Base-by-base conservation (phyloP, 1,140 invertebrate species). In the Hestina assimilis region DNA sequence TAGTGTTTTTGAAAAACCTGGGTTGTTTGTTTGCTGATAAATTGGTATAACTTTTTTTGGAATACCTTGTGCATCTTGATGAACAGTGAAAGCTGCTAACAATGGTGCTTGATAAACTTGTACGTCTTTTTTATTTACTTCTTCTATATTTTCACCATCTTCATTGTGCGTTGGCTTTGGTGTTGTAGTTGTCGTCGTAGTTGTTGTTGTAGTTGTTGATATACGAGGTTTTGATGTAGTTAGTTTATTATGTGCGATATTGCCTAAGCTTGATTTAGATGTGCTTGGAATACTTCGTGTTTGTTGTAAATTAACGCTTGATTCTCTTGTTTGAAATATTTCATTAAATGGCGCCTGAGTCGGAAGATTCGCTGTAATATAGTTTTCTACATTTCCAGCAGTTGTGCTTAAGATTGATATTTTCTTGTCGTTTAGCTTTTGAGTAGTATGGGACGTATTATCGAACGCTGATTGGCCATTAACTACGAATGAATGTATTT, bases 71-170 rank as follows among this genome's bases (percentile, higher is more conserved):
- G 93, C 93, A 67, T 96, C 94, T 75, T 95, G 93, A 63, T 95
- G 93, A 1, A 96, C 93, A 0, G 95, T 95, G 66, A 96, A 96
- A 0, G 95, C 94, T 1, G 94, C 94, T 0, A 95, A 93, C 21
- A 96, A 69, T 0, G 95, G 94, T 3, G 94, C 94, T 60, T 92
- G 92, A 69, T 94, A 94, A 40, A 96, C 95, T 72, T 95, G 94
- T 7, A 96, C 94, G 48, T 94, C 93, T 63, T 92, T 91, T 68
- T 92, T 91, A 69, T 92, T 90, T 1, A 92, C 91, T 61, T 91
- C 80, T 68, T 91, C 90, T 42, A 92, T 91, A 66, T 92, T 91
- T 78, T 92, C 91, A 20, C 89, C 92, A 73, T 93, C 92, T 59
- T 91, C 90, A 56, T 92, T 91, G 58, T 91, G 90, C 0, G 89